Evolutionary conservation across 2,888 invertebrate species (phyloP).

Genomic region (Entomobrya multifasciata): DNA sequence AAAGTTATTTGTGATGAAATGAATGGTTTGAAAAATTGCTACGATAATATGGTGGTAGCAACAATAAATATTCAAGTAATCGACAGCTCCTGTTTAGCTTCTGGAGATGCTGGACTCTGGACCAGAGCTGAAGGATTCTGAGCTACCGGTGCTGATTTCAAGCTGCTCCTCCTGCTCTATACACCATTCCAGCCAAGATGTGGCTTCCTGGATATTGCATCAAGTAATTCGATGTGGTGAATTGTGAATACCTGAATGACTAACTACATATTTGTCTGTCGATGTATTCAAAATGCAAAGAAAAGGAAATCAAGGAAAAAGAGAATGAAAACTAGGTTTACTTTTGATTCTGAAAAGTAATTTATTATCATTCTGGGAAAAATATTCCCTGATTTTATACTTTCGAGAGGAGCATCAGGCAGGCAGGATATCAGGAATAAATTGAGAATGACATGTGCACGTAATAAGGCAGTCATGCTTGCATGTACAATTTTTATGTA

Average conservation of each 20-base stretch:
- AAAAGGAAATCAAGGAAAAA: neutral
- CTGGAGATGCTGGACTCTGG: conserved; percentile 27
- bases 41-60: conserved; percentile 36
- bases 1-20: conserved; percentile 34
- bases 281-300: neutral
- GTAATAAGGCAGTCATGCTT: neutral
- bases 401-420: neutral
- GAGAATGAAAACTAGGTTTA: neutral
- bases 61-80: conserved; percentile 67
- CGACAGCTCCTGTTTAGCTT: conserved; percentile 53
- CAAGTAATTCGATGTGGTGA: conserved; percentile 1
- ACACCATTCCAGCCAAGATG: conserved; percentile 17
- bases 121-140: neutral
- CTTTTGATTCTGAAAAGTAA: neutral
- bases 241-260: neutral
- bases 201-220: conserved; percentile 50
- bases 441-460: conserved; percentile 39
- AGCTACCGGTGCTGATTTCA: conserved; percentile 33
- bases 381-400: neutral
- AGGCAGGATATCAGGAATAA: neutral
- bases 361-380: conserved; percentile 33
- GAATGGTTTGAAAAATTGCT: conserved; percentile 11
- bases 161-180: conserved; percentile 50
- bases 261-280: neutral
- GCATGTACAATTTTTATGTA: conserved; percentile 9